Percentiles rank a stretch among this genome's conserved stretches.
Conservation (phyloP, 2,888 invertebrate genomes). For the Eudemis profundana region DNA sequence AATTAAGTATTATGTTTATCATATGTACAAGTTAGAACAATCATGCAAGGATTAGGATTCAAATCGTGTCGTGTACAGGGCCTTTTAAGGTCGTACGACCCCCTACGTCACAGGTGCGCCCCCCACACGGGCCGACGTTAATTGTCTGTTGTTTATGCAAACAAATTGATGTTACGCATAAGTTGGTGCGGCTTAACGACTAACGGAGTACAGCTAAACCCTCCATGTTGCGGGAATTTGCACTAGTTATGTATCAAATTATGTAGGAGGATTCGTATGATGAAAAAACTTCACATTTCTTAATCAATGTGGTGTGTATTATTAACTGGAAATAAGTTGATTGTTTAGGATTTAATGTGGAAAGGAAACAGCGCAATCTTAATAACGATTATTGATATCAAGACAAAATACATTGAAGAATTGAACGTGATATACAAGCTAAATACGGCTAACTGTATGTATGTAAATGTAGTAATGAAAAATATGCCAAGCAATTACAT, state of each 20-base stretch:
- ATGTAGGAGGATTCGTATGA: neutral
- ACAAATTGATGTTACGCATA: slow-evolving; percentile 73
- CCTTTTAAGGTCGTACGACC: slow-evolving; percentile 32
- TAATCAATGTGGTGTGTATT: no score
- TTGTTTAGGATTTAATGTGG: no score
- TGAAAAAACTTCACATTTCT: no score
- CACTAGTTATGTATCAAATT: slow-evolving; percentile 8
- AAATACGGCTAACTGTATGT: no score
- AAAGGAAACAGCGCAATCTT: no score
- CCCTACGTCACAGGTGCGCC: slow-evolving; percentile 68
- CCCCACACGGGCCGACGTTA: slow-evolving; percentile 59
- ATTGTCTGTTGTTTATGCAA: slow-evolving; percentile 77
- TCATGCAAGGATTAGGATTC: slow-evolving; percentile 39
- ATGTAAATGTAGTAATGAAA: no score
- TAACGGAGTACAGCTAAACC: slow-evolving; percentile 45
- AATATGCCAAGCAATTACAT: no score
- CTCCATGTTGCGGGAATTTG: slow-evolving; percentile 32
- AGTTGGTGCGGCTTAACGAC: slow-evolving; percentile 60
- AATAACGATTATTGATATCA: no score
- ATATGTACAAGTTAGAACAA: slow-evolving; percentile 14
- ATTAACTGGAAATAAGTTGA: no score
- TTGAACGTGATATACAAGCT: no score
- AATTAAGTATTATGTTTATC: slow-evolving; percentile 3
- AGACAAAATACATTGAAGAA: no score
- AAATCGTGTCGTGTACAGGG: slow-evolving; percentile 26